A percentile compares a stretch with the other conserved stretches of the same genome.
Evolutionary conservation across 2,113 vertebrate genomes (phyloP).

Genomic region (Tachuris rubrigastra): DNA sequence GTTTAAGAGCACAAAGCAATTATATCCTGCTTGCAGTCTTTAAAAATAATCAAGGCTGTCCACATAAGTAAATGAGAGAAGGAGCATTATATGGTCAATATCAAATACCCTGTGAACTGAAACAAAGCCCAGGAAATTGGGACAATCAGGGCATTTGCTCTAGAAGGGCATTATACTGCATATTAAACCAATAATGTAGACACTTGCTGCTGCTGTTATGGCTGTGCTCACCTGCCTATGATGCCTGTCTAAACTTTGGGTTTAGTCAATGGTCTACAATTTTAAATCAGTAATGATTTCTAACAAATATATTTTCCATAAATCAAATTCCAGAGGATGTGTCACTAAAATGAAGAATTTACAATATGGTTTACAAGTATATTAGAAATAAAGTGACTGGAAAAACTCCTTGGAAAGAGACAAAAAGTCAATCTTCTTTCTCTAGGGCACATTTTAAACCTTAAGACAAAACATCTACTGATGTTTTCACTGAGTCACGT

Average conservation of each 20-base stretch:
- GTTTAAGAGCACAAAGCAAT: neutral
- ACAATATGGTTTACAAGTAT: neutral
- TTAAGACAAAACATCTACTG: neutral
- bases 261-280: neutral
- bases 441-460: neutral
- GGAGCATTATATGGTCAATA: neutral
- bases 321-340: neutral
- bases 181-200: neutral
- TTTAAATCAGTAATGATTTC: neutral
- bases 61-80: neutral
- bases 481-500: neutral
- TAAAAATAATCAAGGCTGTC: neutral
- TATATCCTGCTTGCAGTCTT: neutral
- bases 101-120: neutral
- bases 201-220: neutral
- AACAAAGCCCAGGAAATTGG: neutral
- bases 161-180: neutral
- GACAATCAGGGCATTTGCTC: neutral
- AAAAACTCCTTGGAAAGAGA: neutral
- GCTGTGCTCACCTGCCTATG: neutral
- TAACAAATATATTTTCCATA: neutral
- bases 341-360: neutral
- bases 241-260: neutral
- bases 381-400: neutral
- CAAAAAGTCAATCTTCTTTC: neutral